phyloP scores from a whole-genome alignment of 1,140 invertebrate species.

The Mycetomoellerius zeteki region DNA sequence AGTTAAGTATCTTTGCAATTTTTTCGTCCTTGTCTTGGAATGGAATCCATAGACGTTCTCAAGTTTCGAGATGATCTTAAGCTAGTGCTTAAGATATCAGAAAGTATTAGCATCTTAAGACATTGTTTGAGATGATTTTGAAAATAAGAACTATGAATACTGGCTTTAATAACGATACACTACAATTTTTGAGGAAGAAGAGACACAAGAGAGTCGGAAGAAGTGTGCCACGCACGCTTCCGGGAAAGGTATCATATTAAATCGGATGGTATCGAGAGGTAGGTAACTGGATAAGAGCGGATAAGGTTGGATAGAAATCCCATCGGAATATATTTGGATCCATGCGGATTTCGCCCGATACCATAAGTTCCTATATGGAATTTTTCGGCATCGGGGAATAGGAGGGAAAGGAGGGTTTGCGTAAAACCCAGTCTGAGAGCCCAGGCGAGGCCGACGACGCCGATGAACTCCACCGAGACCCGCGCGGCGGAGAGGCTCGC shows the following conservation, averaged over 20 bases:
- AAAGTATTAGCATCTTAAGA: no score
- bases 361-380: slow-evolving; percentile 60
- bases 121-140: no score
- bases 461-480: slow-evolving; percentile 49
- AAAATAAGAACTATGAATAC: no score
- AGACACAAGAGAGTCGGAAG: neutral
- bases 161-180: no score
- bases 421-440: slow-evolving; percentile 7
- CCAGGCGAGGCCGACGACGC: slow-evolving; percentile 43
- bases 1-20: neutral
- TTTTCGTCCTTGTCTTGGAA: no score
- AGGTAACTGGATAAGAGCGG: slow-evolving; percentile 63
- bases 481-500: slow-evolving; percentile 33
- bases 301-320: slow-evolving; percentile 59
- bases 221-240: slow-evolving; percentile 29
- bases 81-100: no score
- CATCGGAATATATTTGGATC: slow-evolving; percentile 64
- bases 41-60: no score
- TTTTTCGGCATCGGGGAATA: slow-evolving; percentile 29
- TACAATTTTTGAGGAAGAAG: neutral
- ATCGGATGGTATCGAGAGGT: slow-evolving; percentile 51
- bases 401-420: no score
- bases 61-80: no score
- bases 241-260: slow-evolving; percentile 32
- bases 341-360: slow-evolving; percentile 55